These are phyloP conservation scores for Amblyraja radiata DNA, from an alignment of 2,797 vertebrate genomes.

Conservation along the genomic window DNA sequence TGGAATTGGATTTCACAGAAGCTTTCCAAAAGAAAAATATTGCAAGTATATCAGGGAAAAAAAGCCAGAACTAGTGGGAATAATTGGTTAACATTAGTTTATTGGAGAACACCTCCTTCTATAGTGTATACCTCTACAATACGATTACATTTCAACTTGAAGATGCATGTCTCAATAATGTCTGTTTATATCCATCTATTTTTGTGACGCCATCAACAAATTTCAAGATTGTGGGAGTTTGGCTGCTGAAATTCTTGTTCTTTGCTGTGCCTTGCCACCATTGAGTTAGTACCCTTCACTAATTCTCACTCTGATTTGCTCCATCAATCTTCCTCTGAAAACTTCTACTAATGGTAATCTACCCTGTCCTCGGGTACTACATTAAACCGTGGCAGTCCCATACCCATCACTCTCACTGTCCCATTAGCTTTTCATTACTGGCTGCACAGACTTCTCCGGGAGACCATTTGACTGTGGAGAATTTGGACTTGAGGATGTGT, in stretches of 20 bases:
- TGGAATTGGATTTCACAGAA: neutral
- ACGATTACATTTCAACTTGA: neutral
- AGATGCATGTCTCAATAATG: neutral
- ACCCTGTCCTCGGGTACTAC: too few species aligned
- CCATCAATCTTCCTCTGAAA: neutral
- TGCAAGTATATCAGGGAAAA: neutral
- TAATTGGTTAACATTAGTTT: neutral
- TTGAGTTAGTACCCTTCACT: neutral
- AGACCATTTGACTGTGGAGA: neutral
- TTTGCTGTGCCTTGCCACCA: neutral
- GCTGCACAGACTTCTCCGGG: neutral
- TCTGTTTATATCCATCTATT: neutral
- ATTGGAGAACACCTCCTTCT: neutral
- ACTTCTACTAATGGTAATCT: neutral
- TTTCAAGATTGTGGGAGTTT: neutral
- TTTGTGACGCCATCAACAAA: neutral
- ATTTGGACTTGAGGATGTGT: slow-evolving; percentile 9
- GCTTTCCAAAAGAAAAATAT: neutral
- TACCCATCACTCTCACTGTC: slow-evolving; percentile 6
- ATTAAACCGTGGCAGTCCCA: neutral
- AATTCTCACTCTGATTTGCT: neutral
- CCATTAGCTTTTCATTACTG: neutral
- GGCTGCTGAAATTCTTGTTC: neutral
- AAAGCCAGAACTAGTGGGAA: neutral
- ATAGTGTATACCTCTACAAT: neutral